These are phyloP conservation scores for Nomada goodeniana DNA, from an alignment of 2,888 invertebrate genomes.

Conservation along the genomic window DNA sequence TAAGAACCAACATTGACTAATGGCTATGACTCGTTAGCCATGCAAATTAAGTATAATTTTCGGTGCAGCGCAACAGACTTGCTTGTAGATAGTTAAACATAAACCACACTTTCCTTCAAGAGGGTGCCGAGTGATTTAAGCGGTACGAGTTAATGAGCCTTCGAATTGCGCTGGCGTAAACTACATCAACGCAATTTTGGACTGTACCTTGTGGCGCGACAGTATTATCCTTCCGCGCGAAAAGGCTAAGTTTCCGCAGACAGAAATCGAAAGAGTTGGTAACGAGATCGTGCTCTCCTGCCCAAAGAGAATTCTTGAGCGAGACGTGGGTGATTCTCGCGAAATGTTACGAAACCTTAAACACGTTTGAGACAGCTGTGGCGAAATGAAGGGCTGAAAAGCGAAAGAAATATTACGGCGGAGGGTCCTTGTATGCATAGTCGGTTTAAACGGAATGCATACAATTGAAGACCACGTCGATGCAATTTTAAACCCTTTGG, in stretches of 20 bases:
- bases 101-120: conserved; percentile 39
- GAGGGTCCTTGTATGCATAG: background rate
- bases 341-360: conserved; percentile 13
- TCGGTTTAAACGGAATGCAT: background rate
- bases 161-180: background rate
- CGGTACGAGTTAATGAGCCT: conserved; percentile 45
- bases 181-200: background rate
- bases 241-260: background rate
- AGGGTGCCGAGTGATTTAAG: conserved; percentile 46
- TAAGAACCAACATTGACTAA: conserved; percentile 66
- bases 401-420: background rate
- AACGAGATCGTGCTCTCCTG: conserved; percentile 2
- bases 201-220: background rate
- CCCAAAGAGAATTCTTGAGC: conserved; percentile 19
- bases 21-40: conserved; percentile 60
- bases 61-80: conserved; percentile 40
- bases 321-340: conserved; percentile 1
- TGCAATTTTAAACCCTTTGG: too few species aligned
- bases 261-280: conserved; percentile 12
- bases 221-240: background rate
- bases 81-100: conserved; percentile 31
- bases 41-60: conserved; percentile 64
- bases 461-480: too few species aligned
- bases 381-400: background rate
- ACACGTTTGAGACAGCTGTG: background rate